Conservation (phyloP, 2,888 invertebrate species). For the Coenonympha arcania region DNA sequence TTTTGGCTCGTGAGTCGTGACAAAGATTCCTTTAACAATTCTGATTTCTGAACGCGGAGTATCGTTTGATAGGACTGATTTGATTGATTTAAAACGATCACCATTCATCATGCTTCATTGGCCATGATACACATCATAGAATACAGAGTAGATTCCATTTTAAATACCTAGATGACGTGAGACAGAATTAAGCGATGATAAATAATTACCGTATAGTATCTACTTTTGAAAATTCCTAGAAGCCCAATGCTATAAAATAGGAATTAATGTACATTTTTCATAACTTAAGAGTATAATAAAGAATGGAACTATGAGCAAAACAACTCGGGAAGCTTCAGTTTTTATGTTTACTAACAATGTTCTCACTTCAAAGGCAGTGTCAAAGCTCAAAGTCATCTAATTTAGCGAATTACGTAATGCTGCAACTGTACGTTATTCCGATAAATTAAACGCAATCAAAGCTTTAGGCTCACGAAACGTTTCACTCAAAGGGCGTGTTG, state of each 20-base stretch:
- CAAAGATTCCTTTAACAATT: conserved; percentile 5
- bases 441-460: conserved; percentile 17
- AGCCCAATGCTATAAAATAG: too few relatives aligned
- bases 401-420: not conserved
- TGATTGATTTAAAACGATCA: conserved; percentile 11
- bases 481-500: conserved; percentile 48
- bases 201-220: too few relatives aligned
- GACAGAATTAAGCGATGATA: too few relatives aligned
- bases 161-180: not conserved
- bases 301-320: too few relatives aligned
- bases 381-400: not conserved
- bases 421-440: not conserved
- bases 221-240: too few relatives aligned
- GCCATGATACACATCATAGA: not conserved
- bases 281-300: too few relatives aligned
- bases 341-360: not conserved
- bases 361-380: not conserved
- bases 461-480: conserved; percentile 6
- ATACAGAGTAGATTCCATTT: not conserved
- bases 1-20: conserved; percentile 2
- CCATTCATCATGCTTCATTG: conserved; percentile 15
- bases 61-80: conserved; percentile 11
- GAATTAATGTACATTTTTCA: too few relatives aligned
- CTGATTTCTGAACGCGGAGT: conserved; percentile 12
- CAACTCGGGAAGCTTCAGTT: too few relatives aligned